Base-by-base conservation (phyloP, 2,888 invertebrate genomes). In the Odontomyia ornata region DNA sequence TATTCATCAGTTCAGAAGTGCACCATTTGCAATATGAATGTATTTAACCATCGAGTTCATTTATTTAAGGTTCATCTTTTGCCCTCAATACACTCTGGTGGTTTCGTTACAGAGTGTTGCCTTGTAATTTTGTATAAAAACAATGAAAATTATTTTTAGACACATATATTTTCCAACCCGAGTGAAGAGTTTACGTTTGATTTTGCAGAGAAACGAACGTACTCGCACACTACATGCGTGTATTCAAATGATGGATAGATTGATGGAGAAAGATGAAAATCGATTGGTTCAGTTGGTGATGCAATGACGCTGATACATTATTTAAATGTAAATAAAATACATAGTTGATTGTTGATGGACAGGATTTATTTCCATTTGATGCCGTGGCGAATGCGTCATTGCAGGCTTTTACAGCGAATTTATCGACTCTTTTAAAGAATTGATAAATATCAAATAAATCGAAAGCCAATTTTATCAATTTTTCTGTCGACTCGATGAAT, bases 91-190 rank as follows among this genome's bases (percentile, higher is more conserved):
- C 13, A 52, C 36, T 36, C 36, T 36, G 36, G 5, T 9, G 9
- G 36, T 9, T 36, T 52, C 7, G 52, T 15, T 18, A n/a, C n/a
- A 52, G 52, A 13, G 52, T n/a, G 52, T 52, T 4, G 52, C 52
- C 13, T n/a, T n/a, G 52, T 52, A 52, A 52, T 18, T 52, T 52
- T 52, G 18, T 52, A 18, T n/a, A 13, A 52, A 18, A 13, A 52
- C 52, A 52, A 52, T 52, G 52, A 18, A 52, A 52, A 52, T n/a
- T 52, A 52, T 13, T 52, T 52, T 52, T 52, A 52, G 52, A 52
- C 3, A 52, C 13, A 9, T 36, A 36, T 36, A 36, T 36, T 36
- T 36, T n/a, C n/a, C 36, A 5, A 5, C 36, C 36, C 3, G 36
- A 36, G 36, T 36, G 36, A 36, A 36, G 36, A 36, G 9, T 36